Evolutionary conservation across 2,113 vertebrate genomes (phyloP).

Genomic region (Mormyrus iriodes): DNA sequence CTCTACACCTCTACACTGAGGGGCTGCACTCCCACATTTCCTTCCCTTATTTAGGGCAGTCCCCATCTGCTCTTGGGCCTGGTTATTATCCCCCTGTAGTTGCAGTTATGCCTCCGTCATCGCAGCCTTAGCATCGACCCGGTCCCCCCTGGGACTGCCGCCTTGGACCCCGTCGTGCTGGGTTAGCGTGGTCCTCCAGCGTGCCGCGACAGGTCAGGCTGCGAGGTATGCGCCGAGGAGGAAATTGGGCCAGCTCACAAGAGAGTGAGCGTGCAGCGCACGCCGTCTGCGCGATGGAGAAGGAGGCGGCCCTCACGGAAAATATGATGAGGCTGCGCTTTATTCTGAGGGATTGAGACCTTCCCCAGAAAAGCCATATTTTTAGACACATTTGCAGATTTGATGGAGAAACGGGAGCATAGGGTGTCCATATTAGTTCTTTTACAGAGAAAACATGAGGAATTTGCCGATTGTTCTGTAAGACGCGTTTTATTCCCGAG

Average conservation of each 20-base stretch:
- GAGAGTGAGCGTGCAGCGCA: conserved; percentile 48
- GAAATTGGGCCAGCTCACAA: conserved; percentile 52
- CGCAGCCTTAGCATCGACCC: not conserved
- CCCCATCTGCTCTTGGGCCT: not conserved
- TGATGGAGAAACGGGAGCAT: not conserved
- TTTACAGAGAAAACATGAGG: not conserved
- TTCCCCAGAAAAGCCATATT: not conserved
- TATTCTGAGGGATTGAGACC: not conserved
- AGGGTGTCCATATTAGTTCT: not conserved
- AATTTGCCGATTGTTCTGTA: not conserved
- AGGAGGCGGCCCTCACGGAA: conserved; percentile 17
- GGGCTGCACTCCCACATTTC: not conserved
- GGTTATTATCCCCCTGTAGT: not conserved
- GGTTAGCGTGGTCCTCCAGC: not conserved
- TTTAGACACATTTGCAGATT: not conserved
- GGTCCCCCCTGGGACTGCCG: not conserved
- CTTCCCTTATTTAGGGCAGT: not conserved
- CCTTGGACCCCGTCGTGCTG: not conserved
- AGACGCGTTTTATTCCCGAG: not conserved
- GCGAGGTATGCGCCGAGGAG: not conserved
- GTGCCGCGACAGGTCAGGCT: not conserved
- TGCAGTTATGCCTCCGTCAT: not conserved
- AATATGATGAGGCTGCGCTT: conserved; percentile 18
- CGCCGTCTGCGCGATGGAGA: conserved; percentile 37
- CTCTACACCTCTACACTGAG: not conserved